These are phyloP conservation scores for Heliconius cydno DNA, from an alignment of 2,888 invertebrate species.

Conservation along the genomic window DNA sequence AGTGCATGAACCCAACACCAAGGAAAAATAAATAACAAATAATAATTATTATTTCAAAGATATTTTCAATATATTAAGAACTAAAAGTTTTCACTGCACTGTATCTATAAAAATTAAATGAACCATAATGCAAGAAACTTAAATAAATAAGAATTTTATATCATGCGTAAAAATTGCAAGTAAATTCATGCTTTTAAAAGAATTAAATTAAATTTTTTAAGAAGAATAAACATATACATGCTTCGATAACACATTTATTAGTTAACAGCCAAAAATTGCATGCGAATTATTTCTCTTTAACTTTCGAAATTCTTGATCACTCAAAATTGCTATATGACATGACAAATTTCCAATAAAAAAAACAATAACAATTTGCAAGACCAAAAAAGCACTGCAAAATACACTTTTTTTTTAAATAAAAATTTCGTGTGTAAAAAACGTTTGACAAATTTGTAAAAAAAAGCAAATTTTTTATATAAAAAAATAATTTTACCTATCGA, in stretches of 20 bases:
- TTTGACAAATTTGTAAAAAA: slow-evolving; percentile 2
- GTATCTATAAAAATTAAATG: neutral
- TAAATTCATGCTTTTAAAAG: slow-evolving; percentile 31
- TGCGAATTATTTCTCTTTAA: slow-evolving; percentile 52
- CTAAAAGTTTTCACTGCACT: neutral
- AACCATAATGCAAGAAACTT: neutral
- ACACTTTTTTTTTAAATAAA: slow-evolving; percentile 38
- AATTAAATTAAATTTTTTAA: neutral
- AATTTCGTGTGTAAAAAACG: slow-evolving; percentile 35
- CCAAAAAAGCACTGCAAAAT: slow-evolving; percentile 52
- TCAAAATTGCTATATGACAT: slow-evolving; percentile 67
- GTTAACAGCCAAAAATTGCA: slow-evolving; percentile 46
- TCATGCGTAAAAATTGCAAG: slow-evolving; percentile 29
- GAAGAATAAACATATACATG: slow-evolving; percentile 35
- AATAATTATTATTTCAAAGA: neutral
- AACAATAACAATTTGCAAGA: slow-evolving; percentile 6
- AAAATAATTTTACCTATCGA: slow-evolving; percentile 47
- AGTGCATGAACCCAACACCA: slow-evolving; percentile 7
- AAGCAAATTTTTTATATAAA: slow-evolving; percentile 11
- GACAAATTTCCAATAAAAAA: slow-evolving; percentile 32
- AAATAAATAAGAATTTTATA: neutral
- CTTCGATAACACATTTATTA: slow-evolving; percentile 29
- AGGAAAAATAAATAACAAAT: neutral
- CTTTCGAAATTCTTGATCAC: slow-evolving; percentile 70
- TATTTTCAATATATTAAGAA: neutral